These are phyloP conservation scores for Neelides sp. DNA, from an alignment of 1,140 invertebrate species.

Conservation along the genomic window DNA sequence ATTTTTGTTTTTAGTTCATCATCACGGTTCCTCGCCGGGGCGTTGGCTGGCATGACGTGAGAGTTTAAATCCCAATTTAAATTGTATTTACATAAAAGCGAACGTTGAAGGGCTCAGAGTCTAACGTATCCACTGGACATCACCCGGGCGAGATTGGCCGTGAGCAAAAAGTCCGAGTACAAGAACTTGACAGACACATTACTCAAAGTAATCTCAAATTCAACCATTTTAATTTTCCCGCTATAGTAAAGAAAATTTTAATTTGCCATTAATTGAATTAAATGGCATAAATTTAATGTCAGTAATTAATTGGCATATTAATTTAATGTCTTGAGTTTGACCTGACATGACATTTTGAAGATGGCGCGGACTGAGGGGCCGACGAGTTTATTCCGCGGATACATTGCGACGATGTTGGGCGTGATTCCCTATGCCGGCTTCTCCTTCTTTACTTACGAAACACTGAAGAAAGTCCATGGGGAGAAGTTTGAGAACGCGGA, in stretches of 20 bases:
- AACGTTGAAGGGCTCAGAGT: conserved; percentile 76
- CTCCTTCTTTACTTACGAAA: conserved; percentile 95
- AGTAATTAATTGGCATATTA: too few species aligned
- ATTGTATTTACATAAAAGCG: too few species aligned
- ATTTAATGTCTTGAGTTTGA: too few species aligned
- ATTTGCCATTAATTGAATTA: too few species aligned
- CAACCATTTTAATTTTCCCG: conserved; percentile 1
- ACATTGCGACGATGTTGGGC: conserved; percentile 78
- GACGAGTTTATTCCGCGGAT: conserved; percentile 70
- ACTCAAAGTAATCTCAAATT: conserved; percentile 11
- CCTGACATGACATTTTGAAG: too few species aligned
- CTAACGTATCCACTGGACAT: conserved; percentile 93
- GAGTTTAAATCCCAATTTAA: too few species aligned
- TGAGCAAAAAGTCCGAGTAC: conserved; percentile 65
- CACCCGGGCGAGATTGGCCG: conserved; percentile 93
- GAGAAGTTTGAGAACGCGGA: conserved; percentile 51
- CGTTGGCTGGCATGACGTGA: conserved; percentile 86
- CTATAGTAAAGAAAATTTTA: background rate
- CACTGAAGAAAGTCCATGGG: conserved; percentile 65
- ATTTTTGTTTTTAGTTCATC: too few species aligned
- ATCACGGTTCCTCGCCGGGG: conserved; percentile 69
- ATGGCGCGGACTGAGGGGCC: too few species aligned
- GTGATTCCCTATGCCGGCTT: conserved; percentile 91
- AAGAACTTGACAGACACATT: conserved; percentile 40
- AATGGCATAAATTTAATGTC: too few species aligned